Base-by-base conservation (phyloP, 2,113 vertebrate genomes). In the Anhinga anhinga region DNA sequence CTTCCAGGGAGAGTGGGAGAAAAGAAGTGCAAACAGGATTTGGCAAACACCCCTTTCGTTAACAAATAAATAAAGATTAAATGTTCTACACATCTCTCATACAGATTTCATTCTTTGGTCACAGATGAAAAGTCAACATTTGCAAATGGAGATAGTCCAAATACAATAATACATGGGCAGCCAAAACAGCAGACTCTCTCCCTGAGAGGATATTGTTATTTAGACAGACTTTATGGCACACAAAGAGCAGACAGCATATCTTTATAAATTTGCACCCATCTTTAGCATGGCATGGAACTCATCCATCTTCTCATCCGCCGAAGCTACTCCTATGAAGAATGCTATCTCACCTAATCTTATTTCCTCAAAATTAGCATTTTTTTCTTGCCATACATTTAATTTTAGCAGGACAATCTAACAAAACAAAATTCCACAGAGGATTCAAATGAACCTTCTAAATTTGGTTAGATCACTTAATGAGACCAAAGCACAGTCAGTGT, bases 11-110 rank as follows among this genome's bases (percentile, higher is more conserved):
- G 53, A 97, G 78, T 26, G 10, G 78, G 56, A 91, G 32, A 86
- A 93, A 96, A 77, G 63, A 91, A 95, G 82, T 76, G 42, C 50
- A 96, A 97, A 87, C 56, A 97, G 90, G 91, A 96, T 97, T 96
- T 95, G 45, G 72, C 38, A 96, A 79, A 91, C 86, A 17, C 19
- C 0, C 25, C 25, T 29, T 96, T 89, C 80, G 85, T 96, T 98
- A 98, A 97, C 92, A 96, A 98, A 97, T 96, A 97, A 98, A 97
- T 93, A 97, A 96, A 95, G 96, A 98, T 96, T 97, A 97, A 95
- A 96, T 95, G 81, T 97, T 98, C 97, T 94, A 95, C 81, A 92
- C 27, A 11, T 94, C 83, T 88, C 92, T 98, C 93, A 95, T 85
- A 94, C 83, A 88, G 87, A 97, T 95, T 97, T 95, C 76, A 95